Evolutionary conservation across 2,888 invertebrate species (phyloP).

Genomic region (Ormyrus pomaceus): DNA sequence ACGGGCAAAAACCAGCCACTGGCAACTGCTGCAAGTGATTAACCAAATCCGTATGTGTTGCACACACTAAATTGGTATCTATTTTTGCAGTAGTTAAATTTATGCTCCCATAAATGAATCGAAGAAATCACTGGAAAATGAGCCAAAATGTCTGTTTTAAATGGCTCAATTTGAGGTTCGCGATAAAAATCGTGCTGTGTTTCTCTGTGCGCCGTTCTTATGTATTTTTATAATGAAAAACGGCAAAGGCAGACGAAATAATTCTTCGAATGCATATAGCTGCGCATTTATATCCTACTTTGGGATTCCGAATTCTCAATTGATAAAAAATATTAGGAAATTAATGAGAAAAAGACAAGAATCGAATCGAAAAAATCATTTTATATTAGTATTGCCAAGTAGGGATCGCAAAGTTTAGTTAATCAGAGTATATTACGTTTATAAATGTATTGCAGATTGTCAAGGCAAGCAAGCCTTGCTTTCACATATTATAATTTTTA

Average conservation of each 20-base stretch:
- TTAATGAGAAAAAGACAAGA: constrained; percentile 48
- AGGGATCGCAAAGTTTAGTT: constrained; percentile 56
- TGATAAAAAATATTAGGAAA: constrained; percentile 47
- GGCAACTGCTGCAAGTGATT: constrained; percentile 98
- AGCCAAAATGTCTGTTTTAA: constrained; percentile 49
- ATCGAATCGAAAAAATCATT: constrained; percentile 44
- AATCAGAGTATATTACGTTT: constrained; percentile 58
- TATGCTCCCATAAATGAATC: constrained; percentile 60
- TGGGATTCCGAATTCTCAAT: constrained; percentile 55
- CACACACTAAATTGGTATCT: constrained; percentile 69
- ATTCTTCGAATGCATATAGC: constrained; percentile 51
- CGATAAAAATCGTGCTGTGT: constrained; percentile 56
- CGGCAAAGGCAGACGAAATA: constrained; percentile 50
- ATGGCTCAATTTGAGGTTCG: constrained; percentile 52
- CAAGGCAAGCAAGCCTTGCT: constrained; percentile 51
- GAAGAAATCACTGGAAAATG: constrained; percentile 53
- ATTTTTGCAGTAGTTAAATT: constrained; percentile 70
- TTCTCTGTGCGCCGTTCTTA: constrained; percentile 58
- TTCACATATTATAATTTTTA: constrained; percentile 51
- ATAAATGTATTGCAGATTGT: constrained; percentile 57
- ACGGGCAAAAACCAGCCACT: constrained; percentile 86
- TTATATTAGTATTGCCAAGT: constrained; percentile 56
- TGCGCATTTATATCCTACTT: constrained; percentile 59
- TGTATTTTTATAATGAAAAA: constrained; percentile 61
- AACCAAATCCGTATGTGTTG: constrained; percentile 76